phyloP scores from a whole-genome alignment of 1,140 invertebrate species.

The Meloidogyne floridensis region DNA sequence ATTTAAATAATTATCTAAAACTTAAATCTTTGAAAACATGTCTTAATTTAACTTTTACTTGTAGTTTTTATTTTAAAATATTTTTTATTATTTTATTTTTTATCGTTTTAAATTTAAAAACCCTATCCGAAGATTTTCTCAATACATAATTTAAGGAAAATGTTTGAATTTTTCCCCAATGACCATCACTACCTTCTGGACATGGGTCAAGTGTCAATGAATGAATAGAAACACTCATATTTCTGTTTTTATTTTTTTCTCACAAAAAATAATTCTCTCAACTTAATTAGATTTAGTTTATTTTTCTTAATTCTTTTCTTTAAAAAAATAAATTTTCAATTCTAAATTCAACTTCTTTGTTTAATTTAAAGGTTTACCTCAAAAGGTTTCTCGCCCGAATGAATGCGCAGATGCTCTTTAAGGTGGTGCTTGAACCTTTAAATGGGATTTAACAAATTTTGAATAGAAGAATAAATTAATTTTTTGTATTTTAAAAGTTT shows the following conservation, averaged over 20 bases:
- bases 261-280: not conserved
- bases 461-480: no score
- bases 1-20: not conserved
- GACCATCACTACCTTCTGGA: not conserved
- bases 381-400: constrained; percentile 91
- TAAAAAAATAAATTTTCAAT: not conserved
- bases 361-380: constrained; percentile 67
- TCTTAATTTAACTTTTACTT: not conserved
- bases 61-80: not conserved
- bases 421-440: constrained; percentile 77
- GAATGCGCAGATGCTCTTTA: constrained; percentile 89
- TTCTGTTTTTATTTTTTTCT: not conserved
- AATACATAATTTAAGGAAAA: constrained; percentile 2
- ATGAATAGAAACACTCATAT: not conserved
- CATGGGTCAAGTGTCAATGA: constrained; percentile 4
- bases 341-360: not conserved
- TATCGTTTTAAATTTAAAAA: no score
- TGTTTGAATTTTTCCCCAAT: no score
- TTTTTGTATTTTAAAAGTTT: not conserved
- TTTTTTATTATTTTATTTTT: no score
- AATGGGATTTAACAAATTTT: constrained; percentile 10
- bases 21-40: not conserved
- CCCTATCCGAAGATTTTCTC: not conserved
- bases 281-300: constrained; percentile 10
- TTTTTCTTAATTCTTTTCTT: no score